Base-by-base conservation (phyloP, 2,888 invertebrate genomes). In the Trachelus iudaicus region DNA sequence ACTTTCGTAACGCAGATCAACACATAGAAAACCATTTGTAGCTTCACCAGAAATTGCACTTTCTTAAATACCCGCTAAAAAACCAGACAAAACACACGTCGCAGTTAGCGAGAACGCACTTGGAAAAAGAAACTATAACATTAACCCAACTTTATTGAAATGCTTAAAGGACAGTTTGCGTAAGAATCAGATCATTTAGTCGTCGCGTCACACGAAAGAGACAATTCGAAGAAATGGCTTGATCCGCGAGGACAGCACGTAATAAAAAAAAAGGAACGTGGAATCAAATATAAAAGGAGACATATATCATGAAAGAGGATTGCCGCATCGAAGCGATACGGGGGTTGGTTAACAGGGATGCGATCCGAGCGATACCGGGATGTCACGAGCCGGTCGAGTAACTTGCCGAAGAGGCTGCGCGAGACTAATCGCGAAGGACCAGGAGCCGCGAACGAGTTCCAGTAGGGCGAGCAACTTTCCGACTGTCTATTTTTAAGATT, bases 361-460 rank as follows among this genome's bases (percentile, higher is more conserved):
- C 9, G 56, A 56, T 23, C 56, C 56, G 23, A 56, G 9, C 23
- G 4, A 6, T 56, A 23, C 9, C 56, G 56, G 23, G 56, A 56
- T 56, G 23, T 23, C 6, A 23, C 56, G 56, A 40, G 56, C 56
- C 56, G 56, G 56, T 56, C 23, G 23, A 56, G 56, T 56, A 56
- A 56, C 75, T 40, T 34, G 35, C 40, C 69, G 80, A 75, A 78
- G 78, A 76, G 80, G 40, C 77, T 79, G 75, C 37, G 76, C 33
- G 76, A 73, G 81, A 82, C 82, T 80, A 81, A 82, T 81, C 40
- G 33, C 68, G 34, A 40, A 75, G 69, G 75, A 73, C 71, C 78
- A 73, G 78, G 31, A 71, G 71, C 71, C 71, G 71, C 71, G 71
- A 71, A 71, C 71, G 71, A 71, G 71, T 34, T 71, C 71, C 31